A percentile compares a stretch with the other conserved stretches of the same genome.
These are phyloP conservation scores for Passer montanus DNA, from an alignment of 2,113 vertebrate genomes.

Conservation along the genomic window DNA sequence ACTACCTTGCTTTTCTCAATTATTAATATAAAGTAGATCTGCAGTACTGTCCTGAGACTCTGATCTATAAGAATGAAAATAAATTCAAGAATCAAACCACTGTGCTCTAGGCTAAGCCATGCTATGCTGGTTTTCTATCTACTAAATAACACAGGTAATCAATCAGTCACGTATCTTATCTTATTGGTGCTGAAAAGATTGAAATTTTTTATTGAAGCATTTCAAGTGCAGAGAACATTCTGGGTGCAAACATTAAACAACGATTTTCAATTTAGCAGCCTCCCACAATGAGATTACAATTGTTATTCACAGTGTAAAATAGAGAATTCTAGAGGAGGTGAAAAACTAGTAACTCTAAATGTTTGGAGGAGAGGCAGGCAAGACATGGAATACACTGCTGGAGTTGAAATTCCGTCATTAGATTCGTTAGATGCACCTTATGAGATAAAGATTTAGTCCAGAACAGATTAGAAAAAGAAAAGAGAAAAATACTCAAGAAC, in stretches of 20 bases:
- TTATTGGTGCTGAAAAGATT: not conserved
- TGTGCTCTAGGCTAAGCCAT: not conserved
- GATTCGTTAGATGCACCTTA: not conserved
- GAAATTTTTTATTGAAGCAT: not conserved
- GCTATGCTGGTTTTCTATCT: not conserved
- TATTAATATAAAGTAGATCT: conserved; percentile 16
- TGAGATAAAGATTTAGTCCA: not conserved
- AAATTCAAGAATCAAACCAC: conserved; percentile 20
- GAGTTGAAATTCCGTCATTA: not conserved
- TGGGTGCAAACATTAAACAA: not conserved
- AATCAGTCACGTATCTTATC: not conserved
- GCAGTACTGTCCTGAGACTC: conserved; percentile 16
- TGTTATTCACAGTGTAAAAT: not conserved
- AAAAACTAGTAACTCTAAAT: not conserved
- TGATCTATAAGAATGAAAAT: conserved; percentile 25
- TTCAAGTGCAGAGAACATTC: not conserved
- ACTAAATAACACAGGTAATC: not conserved
- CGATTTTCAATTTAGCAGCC: not conserved
- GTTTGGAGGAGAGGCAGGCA: not conserved
- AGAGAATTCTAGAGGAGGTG: not conserved
- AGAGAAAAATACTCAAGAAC: not conserved
- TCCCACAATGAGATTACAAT: not conserved
- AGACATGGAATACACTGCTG: not conserved
- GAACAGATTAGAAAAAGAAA: not conserved
- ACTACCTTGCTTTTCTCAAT: conserved; percentile 17